Conservation (phyloP, 2,797 vertebrate species). For the Orientallactaga sibirica region DNA sequence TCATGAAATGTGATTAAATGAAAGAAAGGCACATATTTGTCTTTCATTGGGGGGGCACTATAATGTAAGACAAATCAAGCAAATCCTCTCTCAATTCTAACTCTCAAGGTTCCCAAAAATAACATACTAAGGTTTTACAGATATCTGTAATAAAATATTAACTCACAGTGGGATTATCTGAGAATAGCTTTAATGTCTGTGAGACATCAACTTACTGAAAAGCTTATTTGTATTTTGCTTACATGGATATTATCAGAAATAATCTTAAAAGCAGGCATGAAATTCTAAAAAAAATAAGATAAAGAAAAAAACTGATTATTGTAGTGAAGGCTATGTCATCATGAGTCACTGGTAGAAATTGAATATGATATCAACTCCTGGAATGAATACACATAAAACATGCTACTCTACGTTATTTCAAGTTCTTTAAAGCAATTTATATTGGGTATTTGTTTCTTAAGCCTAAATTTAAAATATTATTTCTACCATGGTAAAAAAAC, state of each 20-base stretch:
- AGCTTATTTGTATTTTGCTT: not conserved
- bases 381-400: not conserved
- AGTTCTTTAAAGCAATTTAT: not conserved
- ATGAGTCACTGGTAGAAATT: not conserved
- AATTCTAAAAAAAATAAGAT: not conserved
- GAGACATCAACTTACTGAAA: not conserved
- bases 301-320: not conserved
- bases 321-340: not conserved
- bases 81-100: not conserved
- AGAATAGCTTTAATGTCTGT: not conserved
- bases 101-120: not conserved
- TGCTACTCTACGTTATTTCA: not conserved
- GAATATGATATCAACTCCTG: not conserved
- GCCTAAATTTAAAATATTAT: not conserved
- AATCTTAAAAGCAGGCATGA: not conserved
- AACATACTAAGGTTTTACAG: not conserved
- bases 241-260: not conserved
- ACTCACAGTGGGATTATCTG: not conserved
- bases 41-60: not conserved
- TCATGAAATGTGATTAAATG: not conserved
- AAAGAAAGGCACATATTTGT: not conserved
- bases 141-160: constrained; percentile 23
- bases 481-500: not conserved
- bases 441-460: not conserved
- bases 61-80: not conserved